These are phyloP conservation scores for Pseudococcus viburni DNA, from an alignment of 2,888 invertebrate genomes.

Conservation along the genomic window DNA sequence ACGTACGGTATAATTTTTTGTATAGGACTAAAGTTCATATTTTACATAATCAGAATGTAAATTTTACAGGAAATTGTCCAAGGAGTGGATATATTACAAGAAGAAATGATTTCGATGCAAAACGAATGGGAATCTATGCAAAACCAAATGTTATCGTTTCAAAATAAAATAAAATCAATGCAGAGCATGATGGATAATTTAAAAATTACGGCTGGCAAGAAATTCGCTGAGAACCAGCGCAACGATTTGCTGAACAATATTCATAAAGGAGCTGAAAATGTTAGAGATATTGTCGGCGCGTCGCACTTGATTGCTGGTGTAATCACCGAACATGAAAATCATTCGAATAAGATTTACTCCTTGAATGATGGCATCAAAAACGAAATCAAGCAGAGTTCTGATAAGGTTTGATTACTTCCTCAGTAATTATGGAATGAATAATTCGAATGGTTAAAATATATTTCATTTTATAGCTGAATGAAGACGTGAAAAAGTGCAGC, in stretches of 20 bases:
- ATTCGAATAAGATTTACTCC: not conserved
- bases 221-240: not conserved
- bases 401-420: conserved; percentile 4
- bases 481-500: not conserved
- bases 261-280: not conserved
- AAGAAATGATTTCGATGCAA: not conserved
- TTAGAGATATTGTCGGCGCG: not conserved
- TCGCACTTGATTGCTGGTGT: not conserved
- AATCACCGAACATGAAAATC: conserved; percentile 10
- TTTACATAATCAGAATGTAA: too few species aligned
- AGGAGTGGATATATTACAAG: not conserved
- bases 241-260: conserved; percentile 1
- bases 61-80: not conserved
- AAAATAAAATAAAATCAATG: conserved; percentile 5
- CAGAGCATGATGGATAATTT: not conserved
- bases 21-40: too few species aligned
- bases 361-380: conserved; percentile 14
- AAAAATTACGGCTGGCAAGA: not conserved
- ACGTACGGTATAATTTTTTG: not conserved
- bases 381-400: not conserved
- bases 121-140: not conserved
- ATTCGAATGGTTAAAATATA: not conserved
- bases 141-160: not conserved
- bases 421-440: not conserved
- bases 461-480: not conserved